A percentile compares a stretch with the other conserved stretches of the same genome.
These are phyloP conservation scores for Heliconius ethilla DNA, from an alignment of 2,888 invertebrate genomes.

Conservation along the genomic window DNA sequence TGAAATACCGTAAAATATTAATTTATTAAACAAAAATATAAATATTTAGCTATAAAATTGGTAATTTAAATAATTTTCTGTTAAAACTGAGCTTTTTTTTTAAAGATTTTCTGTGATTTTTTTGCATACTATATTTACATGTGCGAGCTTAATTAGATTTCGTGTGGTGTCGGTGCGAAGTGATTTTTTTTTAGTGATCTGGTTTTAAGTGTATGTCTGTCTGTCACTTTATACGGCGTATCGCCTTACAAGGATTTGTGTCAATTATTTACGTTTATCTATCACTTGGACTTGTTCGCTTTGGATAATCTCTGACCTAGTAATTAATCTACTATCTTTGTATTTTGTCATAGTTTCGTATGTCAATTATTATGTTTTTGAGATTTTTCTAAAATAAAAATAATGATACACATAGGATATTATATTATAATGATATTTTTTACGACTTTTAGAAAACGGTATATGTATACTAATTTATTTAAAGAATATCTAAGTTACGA, in stretches of 20 bases:
- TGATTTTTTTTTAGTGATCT: constrained; percentile 21
- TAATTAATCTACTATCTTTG: neutral
- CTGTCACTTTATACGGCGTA: constrained; percentile 29
- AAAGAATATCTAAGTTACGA: too few relatives aligned
- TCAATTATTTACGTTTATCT: constrained; percentile 19
- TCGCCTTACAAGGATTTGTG: constrained; percentile 32
- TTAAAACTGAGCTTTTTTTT: neutral
- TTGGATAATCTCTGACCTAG: constrained; percentile 22
- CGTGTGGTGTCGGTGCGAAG: constrained; percentile 25
- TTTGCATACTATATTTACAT: neutral
- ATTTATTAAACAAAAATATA: neutral
- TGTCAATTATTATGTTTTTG: neutral
- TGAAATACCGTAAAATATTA: neutral
- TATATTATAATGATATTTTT: too few relatives aligned
- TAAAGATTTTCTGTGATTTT: neutral
- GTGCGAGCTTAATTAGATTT: constrained; percentile 11
- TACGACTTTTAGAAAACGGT: too few relatives aligned
- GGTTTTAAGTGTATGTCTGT: constrained; percentile 30
- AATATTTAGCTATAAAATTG: neutral
- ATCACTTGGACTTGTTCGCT: constrained; percentile 10
- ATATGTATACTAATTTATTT: too few relatives aligned
- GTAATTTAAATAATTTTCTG: neutral
- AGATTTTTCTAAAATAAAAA: neutral
- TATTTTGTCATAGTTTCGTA: neutral
- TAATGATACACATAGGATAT: neutral